Conservation (phyloP, 1,140 invertebrate genomes). For the Drosophila pectinifera region DNA sequence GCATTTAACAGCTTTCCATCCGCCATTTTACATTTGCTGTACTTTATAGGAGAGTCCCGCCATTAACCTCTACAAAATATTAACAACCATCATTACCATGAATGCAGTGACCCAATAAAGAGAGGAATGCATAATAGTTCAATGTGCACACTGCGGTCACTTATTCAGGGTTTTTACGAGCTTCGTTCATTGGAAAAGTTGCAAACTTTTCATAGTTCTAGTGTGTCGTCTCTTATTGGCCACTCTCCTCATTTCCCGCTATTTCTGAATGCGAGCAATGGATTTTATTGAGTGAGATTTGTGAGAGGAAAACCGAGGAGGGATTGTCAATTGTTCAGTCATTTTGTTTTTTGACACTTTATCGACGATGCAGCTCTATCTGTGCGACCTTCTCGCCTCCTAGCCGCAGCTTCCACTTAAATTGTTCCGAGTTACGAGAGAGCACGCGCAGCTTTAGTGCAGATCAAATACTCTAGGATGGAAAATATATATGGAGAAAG, state of each 20-base stretch:
- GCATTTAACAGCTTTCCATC: not conserved
- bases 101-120: not conserved
- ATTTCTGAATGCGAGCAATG: conserved; percentile 15
- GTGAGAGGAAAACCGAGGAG: not conserved
- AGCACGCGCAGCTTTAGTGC: conserved; percentile 33
- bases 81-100: conserved; percentile 26
- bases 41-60: not conserved
- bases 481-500: not conserved
- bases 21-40: not conserved
- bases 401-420: conserved; percentile 12
- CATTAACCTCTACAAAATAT: conserved; percentile 13
- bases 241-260: no score
- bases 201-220: conserved; percentile 1
- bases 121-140: conserved; percentile 38
- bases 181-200: not conserved
- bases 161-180: conserved; percentile 13
- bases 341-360: conserved; percentile 37
- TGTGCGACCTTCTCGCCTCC: not conserved
- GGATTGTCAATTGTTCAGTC: conserved; percentile 36
- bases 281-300: conserved; percentile 43
- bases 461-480: conserved; percentile 9
- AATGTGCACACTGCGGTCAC: conserved; percentile 7
- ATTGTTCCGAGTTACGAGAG: conserved; percentile 25
- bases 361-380: not conserved
- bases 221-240: not conserved